Percentiles rank a stretch among this genome's conserved stretches.
These are phyloP conservation scores for Phylloscopus whistleri DNA, from an alignment of 2,113 vertebrate genomes.

Conservation along the genomic window DNA sequence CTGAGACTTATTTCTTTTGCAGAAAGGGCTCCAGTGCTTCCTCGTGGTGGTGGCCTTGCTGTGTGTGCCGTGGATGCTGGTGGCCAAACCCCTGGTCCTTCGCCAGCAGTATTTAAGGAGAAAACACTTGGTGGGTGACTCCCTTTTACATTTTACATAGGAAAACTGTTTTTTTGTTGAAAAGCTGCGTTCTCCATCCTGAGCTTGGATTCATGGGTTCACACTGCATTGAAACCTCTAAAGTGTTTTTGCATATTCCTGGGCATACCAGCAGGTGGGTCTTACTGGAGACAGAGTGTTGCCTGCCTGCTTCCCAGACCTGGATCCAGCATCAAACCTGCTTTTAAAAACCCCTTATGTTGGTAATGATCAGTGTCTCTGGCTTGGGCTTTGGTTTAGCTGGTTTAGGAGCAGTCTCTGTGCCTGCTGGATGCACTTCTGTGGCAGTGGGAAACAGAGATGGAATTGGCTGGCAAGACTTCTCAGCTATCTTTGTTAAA, in stretches of 20 bases:
- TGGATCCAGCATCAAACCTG: conserved; percentile 34
- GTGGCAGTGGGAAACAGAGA: background rate
- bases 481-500: background rate
- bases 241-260: background rate
- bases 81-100: conserved; percentile 90
- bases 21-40: conserved; percentile 87
- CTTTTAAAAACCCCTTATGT: background rate
- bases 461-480: background rate
- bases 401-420: background rate
- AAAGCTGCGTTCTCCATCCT: background rate
- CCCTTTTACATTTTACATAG: background rate
- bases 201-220: background rate
- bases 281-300: background rate
- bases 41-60: conserved; percentile 87
- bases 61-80: conserved; percentile 93
- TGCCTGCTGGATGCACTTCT: background rate
- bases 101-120: conserved; percentile 86
- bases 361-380: background rate
- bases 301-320: conserved; percentile 2
- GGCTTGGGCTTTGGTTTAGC: background rate
- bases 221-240: background rate
- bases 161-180: background rate
- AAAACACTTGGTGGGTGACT: conserved; percentile 86
- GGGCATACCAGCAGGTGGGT: background rate
- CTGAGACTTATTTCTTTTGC: conserved; percentile 29